phyloP scores from a whole-genome alignment of 1,140 invertebrate species.

The Drosophila grimshawi region DNA sequence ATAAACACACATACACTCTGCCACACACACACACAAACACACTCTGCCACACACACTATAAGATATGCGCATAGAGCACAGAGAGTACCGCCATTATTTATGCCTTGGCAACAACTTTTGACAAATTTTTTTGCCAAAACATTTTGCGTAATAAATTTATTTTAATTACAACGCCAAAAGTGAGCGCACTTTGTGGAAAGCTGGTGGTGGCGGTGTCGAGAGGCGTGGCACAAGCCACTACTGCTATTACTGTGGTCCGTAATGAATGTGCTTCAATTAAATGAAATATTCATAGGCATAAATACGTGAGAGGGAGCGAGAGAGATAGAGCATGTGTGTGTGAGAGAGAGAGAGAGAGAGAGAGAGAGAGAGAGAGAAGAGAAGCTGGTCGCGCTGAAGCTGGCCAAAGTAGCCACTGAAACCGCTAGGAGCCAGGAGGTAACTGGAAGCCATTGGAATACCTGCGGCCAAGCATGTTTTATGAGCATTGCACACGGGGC shows the following conservation, averaged over 20 bases:
- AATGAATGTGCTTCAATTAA: slow-evolving; percentile 83
- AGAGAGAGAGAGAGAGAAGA: not conserved
- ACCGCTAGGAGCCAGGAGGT: slow-evolving; percentile 13
- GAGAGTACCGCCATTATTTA: slow-evolving; percentile 61
- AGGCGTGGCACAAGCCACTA: not conserved
- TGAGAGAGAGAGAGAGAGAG: slow-evolving; percentile 2
- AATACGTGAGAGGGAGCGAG: slow-evolving; percentile 54
- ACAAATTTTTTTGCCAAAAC: slow-evolving; percentile 81
- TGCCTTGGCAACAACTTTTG: slow-evolving; percentile 76
- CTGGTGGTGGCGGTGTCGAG: no score
- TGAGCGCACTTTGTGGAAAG: slow-evolving; percentile 22
- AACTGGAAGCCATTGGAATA: slow-evolving; percentile 44
- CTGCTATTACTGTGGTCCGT: slow-evolving; percentile 56
- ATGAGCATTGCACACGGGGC: slow-evolving; percentile 38
- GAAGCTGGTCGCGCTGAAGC: not conserved
- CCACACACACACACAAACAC: slow-evolving; percentile 5
- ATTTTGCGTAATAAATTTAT: slow-evolving; percentile 83
- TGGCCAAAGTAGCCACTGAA: slow-evolving; percentile 1
- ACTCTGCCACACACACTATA: slow-evolving; percentile 8
- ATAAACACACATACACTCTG: slow-evolving; percentile 30
- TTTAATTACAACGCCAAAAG: slow-evolving; percentile 81
- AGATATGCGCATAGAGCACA: slow-evolving; percentile 40
- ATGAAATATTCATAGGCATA: slow-evolving; percentile 82
- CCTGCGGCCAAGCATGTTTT: slow-evolving; percentile 70
- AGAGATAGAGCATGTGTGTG: not conserved